Percentiles rank a stretch among this genome's conserved stretches.
Conservation (phyloP, 2,797 vertebrate genomes). For the Chelon auratus region DNA sequence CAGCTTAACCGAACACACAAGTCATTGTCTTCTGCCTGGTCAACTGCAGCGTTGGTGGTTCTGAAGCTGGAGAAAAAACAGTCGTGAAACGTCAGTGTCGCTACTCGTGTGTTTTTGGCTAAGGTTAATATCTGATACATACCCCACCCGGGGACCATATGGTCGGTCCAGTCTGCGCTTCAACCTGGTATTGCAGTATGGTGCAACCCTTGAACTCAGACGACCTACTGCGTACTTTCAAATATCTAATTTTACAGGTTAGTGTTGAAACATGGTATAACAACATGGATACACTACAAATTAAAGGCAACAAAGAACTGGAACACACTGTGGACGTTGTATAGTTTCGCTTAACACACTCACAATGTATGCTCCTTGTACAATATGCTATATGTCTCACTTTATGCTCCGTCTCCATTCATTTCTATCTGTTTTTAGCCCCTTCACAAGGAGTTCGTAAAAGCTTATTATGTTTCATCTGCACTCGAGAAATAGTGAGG, state of each 20-base stretch:
- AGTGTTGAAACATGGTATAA: neutral
- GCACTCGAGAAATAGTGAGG: constrained; percentile 22
- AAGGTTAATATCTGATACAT: no score
- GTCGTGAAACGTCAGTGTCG: neutral
- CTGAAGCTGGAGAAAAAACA: neutral
- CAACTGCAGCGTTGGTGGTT: constrained; percentile 9
- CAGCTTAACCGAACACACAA: constrained; percentile 41
- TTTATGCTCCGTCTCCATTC: constrained; percentile 6
- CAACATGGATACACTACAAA: constrained; percentile 12
- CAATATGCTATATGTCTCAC: neutral
- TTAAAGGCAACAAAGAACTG: constrained; percentile 9
- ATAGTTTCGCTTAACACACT: neutral
- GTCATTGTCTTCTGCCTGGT: constrained; percentile 53
- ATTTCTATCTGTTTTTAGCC: constrained; percentile 29
- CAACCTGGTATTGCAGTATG: no score
- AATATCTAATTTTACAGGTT: neutral
- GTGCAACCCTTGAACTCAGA: no score
- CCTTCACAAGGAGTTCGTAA: constrained; percentile 37
- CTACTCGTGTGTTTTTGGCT: no score
- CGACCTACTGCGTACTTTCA: constrained; percentile 13
- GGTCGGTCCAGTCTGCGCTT: no score
- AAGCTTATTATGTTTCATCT: constrained; percentile 41
- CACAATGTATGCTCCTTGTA: neutral
- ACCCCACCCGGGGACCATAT: no score
- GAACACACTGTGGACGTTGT: neutral